Evolutionary conservation across 1,140 invertebrate species (phyloP), one percentile per base, ranked within the genome.

Genomic region (Tigriopus japonicus): DNA sequence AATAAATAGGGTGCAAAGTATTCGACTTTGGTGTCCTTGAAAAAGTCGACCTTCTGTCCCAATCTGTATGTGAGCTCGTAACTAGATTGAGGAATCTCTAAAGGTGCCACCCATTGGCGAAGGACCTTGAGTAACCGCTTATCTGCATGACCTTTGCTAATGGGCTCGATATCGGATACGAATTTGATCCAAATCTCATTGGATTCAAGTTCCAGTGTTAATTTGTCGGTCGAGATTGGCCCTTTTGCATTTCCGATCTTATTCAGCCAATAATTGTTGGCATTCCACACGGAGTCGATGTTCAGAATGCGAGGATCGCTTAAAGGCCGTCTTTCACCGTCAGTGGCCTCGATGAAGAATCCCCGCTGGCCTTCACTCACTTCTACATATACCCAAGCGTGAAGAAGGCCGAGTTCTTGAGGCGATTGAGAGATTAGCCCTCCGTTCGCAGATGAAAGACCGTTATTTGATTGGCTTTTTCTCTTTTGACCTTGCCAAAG

Each of bases 371-470:
- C 55, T 17, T 40, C 28, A 15, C 12, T n/a, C n/a, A 15, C 6
- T 15, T 58, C 55, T 6, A 58, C 55, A 58, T 58, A 58, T 5
- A 58, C 55, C 55, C 55, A 58, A n/a, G 21, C 28, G 23, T 58
- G 55, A 19, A 58, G 42, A 43, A 41, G 28, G 28, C 28, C 28
- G 28, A 9, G 28, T 9, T 35, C 28, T 35, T 9, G 28, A 35
- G 28, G 28, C 9, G 28, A 35, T 35, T 9, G 3, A 35, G 28
- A 35, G 28, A 35, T 35, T 35, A 35, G 28, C 28, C 28, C 28
- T 35, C 28, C 28, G 28, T 35, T 35, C 28, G 28, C 9, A 5
- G 28, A 9, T 3, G 28, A 35, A 35, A 35, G 28, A 9, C 28
- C 28, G 28, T 35, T 35, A 35, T 35, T 35, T 35, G 28, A 5